phyloP scores from a whole-genome alignment of 2,797 vertebrate species.

The Sternarchorhynchus goeldii region DNA sequence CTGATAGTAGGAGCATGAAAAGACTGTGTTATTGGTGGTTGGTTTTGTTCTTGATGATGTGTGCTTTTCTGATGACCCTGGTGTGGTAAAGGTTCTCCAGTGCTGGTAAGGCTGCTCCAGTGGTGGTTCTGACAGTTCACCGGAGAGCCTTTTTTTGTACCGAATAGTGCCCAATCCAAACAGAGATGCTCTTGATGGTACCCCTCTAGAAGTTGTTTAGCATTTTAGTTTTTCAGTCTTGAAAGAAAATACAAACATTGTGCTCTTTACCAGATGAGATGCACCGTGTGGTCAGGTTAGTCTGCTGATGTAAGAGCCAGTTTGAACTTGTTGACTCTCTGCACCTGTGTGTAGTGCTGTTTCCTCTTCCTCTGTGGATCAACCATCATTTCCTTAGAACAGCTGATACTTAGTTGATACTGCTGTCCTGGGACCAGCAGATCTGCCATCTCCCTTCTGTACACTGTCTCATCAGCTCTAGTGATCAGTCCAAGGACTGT shows the following conservation, averaged over 20 bases:
- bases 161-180: background rate
- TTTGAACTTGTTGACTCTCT: no score
- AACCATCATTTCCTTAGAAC: background rate
- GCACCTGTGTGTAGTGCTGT: background rate
- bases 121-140: background rate
- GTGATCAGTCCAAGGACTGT: background rate
- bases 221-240: background rate
- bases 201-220: background rate
- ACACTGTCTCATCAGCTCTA: background rate
- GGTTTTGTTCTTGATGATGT: no score
- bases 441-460: background rate
- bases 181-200: background rate
- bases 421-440: background rate
- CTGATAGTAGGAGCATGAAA: background rate
- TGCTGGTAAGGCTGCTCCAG: background rate
- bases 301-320: background rate
- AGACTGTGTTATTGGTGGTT: background rate
- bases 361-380: background rate
- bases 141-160: background rate
- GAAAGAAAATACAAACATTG: background rate
- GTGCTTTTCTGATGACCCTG: no score
- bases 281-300: background rate
- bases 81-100: background rate
- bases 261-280: background rate
- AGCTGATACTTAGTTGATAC: no score